A percentile compares a stretch with the other conserved stretches of the same genome.
phyloP scores from a whole-genome alignment of 2,888 invertebrate species.

The Chalcosyrphus nemorum region DNA sequence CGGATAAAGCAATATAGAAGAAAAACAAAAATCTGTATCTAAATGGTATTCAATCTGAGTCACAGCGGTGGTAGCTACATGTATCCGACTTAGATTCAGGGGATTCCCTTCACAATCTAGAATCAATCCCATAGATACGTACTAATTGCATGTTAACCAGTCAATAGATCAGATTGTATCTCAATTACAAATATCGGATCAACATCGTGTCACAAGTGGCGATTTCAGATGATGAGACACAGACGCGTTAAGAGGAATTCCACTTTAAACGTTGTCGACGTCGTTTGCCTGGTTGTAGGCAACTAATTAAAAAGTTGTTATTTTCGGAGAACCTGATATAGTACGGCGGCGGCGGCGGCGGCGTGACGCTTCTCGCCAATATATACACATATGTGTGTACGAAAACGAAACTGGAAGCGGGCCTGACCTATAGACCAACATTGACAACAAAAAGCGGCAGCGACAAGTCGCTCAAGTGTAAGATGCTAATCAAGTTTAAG shows the following conservation, averaged over 20 bases:
- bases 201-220: neutral
- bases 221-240: neutral
- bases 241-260: constrained; percentile 18
- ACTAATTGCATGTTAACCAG: neutral
- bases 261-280: constrained; percentile 15
- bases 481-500: constrained; percentile 69
- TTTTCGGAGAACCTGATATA: constrained; percentile 64
- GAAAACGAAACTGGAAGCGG: constrained; percentile 44
- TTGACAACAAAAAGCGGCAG: constrained; percentile 49
- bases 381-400: too few species aligned
- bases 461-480: constrained; percentile 59
- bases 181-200: neutral
- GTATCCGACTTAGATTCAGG: neutral
- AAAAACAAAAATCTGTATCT: constrained; percentile 6
- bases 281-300: constrained; percentile 16
- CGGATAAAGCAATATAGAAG: neutral
- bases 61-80: neutral
- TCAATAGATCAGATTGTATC: neutral
- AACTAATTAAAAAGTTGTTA: constrained; percentile 60
- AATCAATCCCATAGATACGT: neutral
- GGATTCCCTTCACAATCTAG: constrained; percentile 24
- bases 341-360: neutral
- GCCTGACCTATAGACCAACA: constrained; percentile 43
- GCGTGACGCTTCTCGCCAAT: neutral
- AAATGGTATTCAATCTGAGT: constrained; percentile 26